A percentile compares a stretch with the other conserved stretches of the same genome.
These are phyloP conservation scores for Coendou prehensilis DNA, from an alignment of 2,797 vertebrate genomes.

Conservation along the genomic window DNA sequence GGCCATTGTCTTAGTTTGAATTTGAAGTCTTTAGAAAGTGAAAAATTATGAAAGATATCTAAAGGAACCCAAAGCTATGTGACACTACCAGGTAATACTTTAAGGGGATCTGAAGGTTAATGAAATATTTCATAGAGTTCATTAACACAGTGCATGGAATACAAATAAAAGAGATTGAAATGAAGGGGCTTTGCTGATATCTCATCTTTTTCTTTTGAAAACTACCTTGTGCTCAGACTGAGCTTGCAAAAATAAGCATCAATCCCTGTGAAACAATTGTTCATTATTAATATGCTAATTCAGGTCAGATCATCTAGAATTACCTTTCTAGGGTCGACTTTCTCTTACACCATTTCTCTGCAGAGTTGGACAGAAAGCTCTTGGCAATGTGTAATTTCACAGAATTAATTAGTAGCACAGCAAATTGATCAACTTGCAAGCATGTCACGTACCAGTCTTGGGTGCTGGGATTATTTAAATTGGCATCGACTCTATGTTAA, in stretches of 20 bases:
- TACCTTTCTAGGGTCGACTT: constrained; percentile 66
- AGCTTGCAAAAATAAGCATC: constrained; percentile 13
- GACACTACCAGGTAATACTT: constrained; percentile 62
- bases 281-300: constrained; percentile 75
- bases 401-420: constrained; percentile 69
- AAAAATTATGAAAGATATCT: constrained; percentile 37
- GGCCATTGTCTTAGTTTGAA: constrained; percentile 39
- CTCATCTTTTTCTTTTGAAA: constrained; percentile 59
- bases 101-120: constrained; percentile 73
- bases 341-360: constrained; percentile 33
- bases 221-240: background rate
- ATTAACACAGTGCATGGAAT: constrained; percentile 64
- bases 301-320: constrained; percentile 29
- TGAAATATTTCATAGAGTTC: constrained; percentile 79
- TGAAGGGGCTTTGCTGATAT: constrained; percentile 3
- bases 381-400: constrained; percentile 37
- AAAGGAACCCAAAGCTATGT: constrained; percentile 64
- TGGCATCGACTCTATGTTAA: background rate
- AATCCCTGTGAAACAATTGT: background rate
- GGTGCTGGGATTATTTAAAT: constrained; percentile 28
- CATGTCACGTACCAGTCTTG: background rate
- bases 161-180: constrained; percentile 72
- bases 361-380: constrained; percentile 54
- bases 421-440: constrained; percentile 46
- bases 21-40: constrained; percentile 66